phyloP scores from a whole-genome alignment of 2,113 vertebrate species.

The Acanthisitta chloris region DNA sequence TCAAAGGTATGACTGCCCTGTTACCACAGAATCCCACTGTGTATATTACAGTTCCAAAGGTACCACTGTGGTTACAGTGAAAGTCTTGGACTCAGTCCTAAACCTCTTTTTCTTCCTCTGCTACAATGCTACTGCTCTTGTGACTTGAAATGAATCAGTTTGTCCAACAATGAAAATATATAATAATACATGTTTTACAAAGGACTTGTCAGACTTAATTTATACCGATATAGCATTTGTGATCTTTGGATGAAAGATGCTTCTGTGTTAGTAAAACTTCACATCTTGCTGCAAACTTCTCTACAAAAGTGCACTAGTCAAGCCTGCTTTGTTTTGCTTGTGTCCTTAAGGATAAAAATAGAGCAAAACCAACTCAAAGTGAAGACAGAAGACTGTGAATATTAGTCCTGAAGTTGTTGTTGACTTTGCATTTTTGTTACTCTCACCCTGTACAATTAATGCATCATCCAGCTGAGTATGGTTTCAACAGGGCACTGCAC shows the following conservation, averaged over 20 bases:
- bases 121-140: not conserved
- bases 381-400: not conserved
- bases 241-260: not conserved
- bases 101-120: not conserved
- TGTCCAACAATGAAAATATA: not conserved
- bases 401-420: not conserved
- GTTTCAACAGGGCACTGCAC: not conserved
- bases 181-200: not conserved
- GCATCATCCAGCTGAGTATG: not conserved
- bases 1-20: not conserved
- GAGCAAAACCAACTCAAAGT: not conserved
- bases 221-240: not conserved
- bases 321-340: not conserved
- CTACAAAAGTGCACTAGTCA: not conserved
- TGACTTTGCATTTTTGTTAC: not conserved
- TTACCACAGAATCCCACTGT: not conserved
- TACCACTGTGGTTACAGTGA: not conserved
- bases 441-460: not conserved
- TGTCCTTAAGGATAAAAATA: not conserved
- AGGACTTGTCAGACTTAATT: not conserved
- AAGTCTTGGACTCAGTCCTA: not conserved
- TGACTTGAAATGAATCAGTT: not conserved
- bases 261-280: not conserved
- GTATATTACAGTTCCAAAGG: not conserved
- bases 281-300: not conserved